phyloP scores from a whole-genome alignment of 64 coral and sea anemone species.

The Actinia tenebrosa region DNA sequence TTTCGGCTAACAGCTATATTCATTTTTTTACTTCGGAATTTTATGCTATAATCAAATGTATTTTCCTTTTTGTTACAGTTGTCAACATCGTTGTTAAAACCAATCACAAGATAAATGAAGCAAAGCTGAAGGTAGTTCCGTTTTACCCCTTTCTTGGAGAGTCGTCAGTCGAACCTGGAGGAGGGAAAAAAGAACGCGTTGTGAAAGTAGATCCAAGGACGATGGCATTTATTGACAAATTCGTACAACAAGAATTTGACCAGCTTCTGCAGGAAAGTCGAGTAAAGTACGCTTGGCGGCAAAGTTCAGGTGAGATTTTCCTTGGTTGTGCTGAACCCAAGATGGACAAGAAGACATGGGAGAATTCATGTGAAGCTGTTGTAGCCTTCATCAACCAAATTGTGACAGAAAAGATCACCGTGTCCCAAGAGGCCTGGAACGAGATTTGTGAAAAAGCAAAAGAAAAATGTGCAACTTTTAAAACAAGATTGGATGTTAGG shows the following conservation, averaged over 20 bases:
- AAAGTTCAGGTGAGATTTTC: not conserved
- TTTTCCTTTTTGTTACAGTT: too few species aligned
- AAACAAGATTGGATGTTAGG: not conserved
- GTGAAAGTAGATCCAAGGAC: not conserved
- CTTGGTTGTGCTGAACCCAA: not conserved
- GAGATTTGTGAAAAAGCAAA: not conserved
- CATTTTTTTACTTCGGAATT: too few species aligned
- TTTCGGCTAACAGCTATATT: too few species aligned
- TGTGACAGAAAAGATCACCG: not conserved
- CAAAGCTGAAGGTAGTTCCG: not conserved
- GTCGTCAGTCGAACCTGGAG: not conserved
- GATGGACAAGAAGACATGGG: not conserved
- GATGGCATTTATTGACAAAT: not conserved
- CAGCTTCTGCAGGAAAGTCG: not conserved
- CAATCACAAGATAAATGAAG: not conserved
- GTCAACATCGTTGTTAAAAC: not conserved
- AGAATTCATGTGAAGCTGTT: not conserved
- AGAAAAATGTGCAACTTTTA: not conserved
- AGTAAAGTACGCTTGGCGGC: not conserved
- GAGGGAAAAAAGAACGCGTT: not conserved
- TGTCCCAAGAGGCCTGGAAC: not conserved
- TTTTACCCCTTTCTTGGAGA: slow-evolving; percentile 32
- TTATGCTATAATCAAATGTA: too few species aligned
- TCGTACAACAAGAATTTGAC: not conserved
- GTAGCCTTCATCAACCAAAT: not conserved